A percentile compares a stretch with the other conserved stretches of the same genome.
Evolutionary conservation across 2,113 vertebrate species (phyloP).

Genomic region (Melanerpes formicivorus): DNA sequence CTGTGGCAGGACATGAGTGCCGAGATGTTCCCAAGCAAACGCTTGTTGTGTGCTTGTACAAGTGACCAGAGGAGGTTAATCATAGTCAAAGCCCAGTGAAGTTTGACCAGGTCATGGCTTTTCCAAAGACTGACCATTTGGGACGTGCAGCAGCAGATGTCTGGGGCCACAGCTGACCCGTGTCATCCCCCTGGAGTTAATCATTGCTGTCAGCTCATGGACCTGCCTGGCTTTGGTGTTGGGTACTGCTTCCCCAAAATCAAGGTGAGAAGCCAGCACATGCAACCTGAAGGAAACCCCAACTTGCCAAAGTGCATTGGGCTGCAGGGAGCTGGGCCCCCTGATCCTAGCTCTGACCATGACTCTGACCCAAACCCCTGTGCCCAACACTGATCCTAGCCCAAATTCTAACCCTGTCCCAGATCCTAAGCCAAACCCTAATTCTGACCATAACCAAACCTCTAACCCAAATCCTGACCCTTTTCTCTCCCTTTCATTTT

Average conservation of each 20-base stretch:
- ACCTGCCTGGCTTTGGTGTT: background rate
- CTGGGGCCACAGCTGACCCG: background rate
- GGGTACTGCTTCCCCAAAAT: background rate
- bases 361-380: background rate
- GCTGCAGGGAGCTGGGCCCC: accelerated
- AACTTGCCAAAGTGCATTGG: accelerated
- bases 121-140: background rate
- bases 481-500: background rate
- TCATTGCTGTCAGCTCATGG: background rate
- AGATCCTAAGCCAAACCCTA: background rate
- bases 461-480: too few relatives aligned
- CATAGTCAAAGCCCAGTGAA: background rate
- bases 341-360: background rate
- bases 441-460: background rate
- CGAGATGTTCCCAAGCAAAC: background rate
- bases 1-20: accelerated
- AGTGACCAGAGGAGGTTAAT: constrained; percentile 18
- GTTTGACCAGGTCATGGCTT: background rate
- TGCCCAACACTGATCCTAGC: too few relatives aligned
- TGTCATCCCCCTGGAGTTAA: background rate
- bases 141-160: accelerated
- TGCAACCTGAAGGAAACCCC: background rate
- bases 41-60: background rate
- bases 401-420: background rate
- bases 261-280: background rate